Base-by-base conservation (phyloP, 2,113 vertebrate genomes). In the Chaenocephalus aceratus region DNA sequence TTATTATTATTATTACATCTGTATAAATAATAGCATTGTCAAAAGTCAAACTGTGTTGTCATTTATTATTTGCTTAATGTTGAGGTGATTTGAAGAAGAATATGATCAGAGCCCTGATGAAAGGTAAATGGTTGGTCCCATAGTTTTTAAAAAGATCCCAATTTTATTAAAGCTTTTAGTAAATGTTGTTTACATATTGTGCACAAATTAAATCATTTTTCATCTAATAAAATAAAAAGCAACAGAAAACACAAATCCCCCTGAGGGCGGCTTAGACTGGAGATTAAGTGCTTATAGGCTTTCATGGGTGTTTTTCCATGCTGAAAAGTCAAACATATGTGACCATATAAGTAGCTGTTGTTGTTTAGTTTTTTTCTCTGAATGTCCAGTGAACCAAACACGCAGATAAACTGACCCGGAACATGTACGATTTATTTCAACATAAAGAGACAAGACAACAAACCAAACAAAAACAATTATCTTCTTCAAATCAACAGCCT, bases 211-310 rank as follows among this genome's bases (percentile, higher is more conserved):
- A 49, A 58, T 79, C 13, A 41, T 53, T 1, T 60, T 65, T 70
- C 23, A 64, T 52, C 49, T 76, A 72, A 82, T 58, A 75, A 54
- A 72, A 68, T 85, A 16, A 61, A 48, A 74, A 67, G 34, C 73
- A 78, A 79, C 71, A 69, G 52, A 61, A 71, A 76, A 79, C 51
- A 82, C 66, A 79, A 76, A 82, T 79, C 53, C 78, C 62, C 61
- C 58, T 9, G 30, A 62, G 60, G 46, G 65, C 51, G 48, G 65
- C 73, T 83, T 67, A 75, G 51, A 44, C 60, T 46, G 46, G n/a
- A 80, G 70, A 81, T 84, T 78, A 75, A 72, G 51, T 56, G 26
- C 64, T 84, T 75, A 63, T 41, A 45, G 53, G 74, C 61, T 72
- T 83, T 81, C 52, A 65, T 80, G 54, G 73, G 71, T 67, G 58